Evolutionary conservation across 2,888 invertebrate genomes (phyloP), one percentile per base, ranked within the genome.

Genomic region (Leptarthrus brevirostris): DNA sequence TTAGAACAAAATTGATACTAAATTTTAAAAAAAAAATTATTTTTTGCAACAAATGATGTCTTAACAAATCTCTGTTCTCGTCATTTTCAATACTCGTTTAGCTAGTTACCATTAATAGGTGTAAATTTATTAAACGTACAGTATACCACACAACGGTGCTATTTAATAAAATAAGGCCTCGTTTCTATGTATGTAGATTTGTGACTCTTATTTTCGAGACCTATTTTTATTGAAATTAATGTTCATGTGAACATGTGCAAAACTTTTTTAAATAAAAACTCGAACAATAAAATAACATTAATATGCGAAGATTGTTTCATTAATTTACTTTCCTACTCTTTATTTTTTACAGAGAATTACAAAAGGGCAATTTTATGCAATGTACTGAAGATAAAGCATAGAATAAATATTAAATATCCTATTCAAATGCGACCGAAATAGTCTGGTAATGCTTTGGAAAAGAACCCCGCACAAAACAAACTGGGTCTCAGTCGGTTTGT

Each of bases 51-150:
- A 49, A 49, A n/a, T 20, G 22, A n/a, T 12, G 52, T 20, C 10
- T 18, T 20, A 69, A 69, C 18, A 69, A 69, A 69, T 52, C 16
- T 69, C 69, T 69, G 69, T 52, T 52, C 12, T 69, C 69, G 52
- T 69, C 52, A 30, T 26, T 52, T 52, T 49, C 44, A 73, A 75
- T 75, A 75, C 73, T 72, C 75, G 73, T 36, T 54, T 74, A 74
- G 72, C 73, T 75, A 75, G 75, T 75, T 75, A 75, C 75, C 75
- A 75, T 75, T 73, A 49, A 52, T 69, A 69, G 69, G 44, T 52
- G 30, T 69, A 49, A 52, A 52, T 34, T 47, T 66, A 34, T 69
- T 69, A 69, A 69, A 52, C 54, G 36, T 54, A 75, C 64, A 52
- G 71, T 71, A 71, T 74, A 71, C 70, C 71, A 75, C 44, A 71